Base-by-base conservation (phyloP, 2,888 invertebrate species). In the Arctia plantaginis region DNA sequence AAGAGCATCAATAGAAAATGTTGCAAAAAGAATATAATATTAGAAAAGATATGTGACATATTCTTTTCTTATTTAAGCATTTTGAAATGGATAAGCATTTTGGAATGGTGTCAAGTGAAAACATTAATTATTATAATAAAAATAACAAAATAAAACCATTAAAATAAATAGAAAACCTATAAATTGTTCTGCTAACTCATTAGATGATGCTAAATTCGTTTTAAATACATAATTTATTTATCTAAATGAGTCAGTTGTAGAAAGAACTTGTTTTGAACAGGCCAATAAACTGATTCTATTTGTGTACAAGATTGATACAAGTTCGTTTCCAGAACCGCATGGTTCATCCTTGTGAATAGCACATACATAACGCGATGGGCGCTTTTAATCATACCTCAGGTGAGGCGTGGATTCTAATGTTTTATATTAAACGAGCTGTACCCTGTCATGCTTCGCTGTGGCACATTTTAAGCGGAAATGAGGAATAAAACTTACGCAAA, bases 351-450 rank as follows among this genome's bases (percentile, higher is more conserved):
- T 74, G n/a, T 78, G 76, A 78, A 78, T 81, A 79, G 72, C 41
- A 7, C 55, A 51, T 81, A 82, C 72, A 82, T 47, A 35, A 72
- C 78, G 77, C 75, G 79, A 83, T 87, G 84, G 83, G 84, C 83
- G 80, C 79, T 79, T 85, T 85, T 89, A 88, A 90, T 89, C 90
- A 88, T 87, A 89, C 77, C 78, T 55, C 2, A 55, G 13, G 30
- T 67, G 8, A 23, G 35, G 39, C 6, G 39, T 20, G 35, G 65
- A 66, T 66, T 66, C 65, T 66, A 6, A 12, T 66, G 39, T 39
- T 23, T 66, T 23, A 23, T 65, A 35, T 65, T 20, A 35, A 65
- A 23, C 10, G 1, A 30, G 18, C n/a, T 18, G n/a, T 55, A 1
- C 1, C 1, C 8, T 44, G 3, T 8, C 4, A 13, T 44, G 15